Evolutionary conservation across 2,797 vertebrate species (phyloP), one percentile per base, ranked within the genome.

Genomic region (Eurystomus glaucurus): DNA sequence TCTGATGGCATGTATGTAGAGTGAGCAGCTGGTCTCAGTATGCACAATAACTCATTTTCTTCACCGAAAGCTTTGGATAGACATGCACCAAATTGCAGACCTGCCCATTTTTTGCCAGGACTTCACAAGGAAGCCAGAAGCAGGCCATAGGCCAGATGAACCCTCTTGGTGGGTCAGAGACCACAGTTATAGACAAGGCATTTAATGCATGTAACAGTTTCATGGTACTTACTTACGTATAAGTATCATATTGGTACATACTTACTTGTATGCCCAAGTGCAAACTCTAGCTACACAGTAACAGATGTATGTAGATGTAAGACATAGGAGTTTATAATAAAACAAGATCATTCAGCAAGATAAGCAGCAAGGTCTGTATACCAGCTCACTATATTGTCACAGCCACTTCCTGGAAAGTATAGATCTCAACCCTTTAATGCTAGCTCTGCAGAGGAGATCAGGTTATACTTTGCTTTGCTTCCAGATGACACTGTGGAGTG

Each of bases 1-100:
- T 37, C 29, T 51, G 23, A 50, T 48, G 4, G 7, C 35, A 31
- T 0, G 1, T 21, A 2, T 19, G 28, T 57, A 72, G 20, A 46
- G 12, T 41, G 9, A 85, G 22, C 26, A 79, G 10, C 7, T 86
- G 33, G 52, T 61, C 41, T 77, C 39, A 31, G 4, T 14, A n/a
- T 13, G 17, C n/a, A 74, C 9, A 70, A 6, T 10, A 81, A 48
- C 2, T 21, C 5, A 22, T 79, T 87, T 78, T 61, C 20, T n/a
- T 82, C 21, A 23, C 8, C 20, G 64, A 41, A 81, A 66, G 4
- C 5, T 84, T 90, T 64, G 13, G 33, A 25, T 19, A 66, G 37
- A 37, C 4, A 46, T 6, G 21, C 50, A 75, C 11, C 16, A 78
- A 71, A 52, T 51, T 41, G 43, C 39, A 75, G 41, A 46, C 11